Base-by-base conservation (phyloP, 2,888 invertebrate species). In the Caprella mutica region DNA sequence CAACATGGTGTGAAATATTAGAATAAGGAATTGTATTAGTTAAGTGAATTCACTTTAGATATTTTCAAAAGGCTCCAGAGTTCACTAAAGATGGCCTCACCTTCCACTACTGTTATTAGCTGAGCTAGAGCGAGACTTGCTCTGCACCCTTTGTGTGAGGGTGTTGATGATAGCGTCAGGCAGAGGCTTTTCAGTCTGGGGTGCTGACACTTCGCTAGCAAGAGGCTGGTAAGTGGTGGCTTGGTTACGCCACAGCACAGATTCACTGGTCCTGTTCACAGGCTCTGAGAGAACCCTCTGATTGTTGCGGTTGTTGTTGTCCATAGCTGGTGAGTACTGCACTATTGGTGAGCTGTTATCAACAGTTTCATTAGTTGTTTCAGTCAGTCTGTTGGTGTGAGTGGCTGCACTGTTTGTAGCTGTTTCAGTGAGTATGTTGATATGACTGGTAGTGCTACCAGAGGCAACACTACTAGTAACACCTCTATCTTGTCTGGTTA, bases 121-220 rank as follows among this genome's bases (percentile, higher is more conserved):
- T 9, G 12, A 5, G 5, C 19, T 21, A 12, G 23, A 19, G 29
- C 48, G 21, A 51, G 52, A 58, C 67, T 78, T 75, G 69, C 81
- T 81, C 69, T 82, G 83, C 65, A 82, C 81, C 68, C 82, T 77
- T 69, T 83, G 84, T 2, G 84, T 82, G 39, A 84, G 71, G 65
- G 81, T 81, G 71, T 82, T 81, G 63, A 84, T 80, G 17, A 83
- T 79, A 48, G 83, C 77, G 70, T 84, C 83, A 3, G 84, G 83
- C 66, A 84, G 72, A 56, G 82, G 83, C 40, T 64, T 64, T 33
- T 58, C 60, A 2, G 58, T 53, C 29, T 51, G 40, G 33, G 53
- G 59, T n/a, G 2, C n/a, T 5, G 9, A 17, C 9, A 21, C 19
- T 1, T 23, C 48, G 1, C n/a, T 9, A 23, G 58, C 52, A 26